Evolutionary conservation across 2,113 vertebrate species (phyloP).

Genomic region (Picathartes gymnocephalus): DNA sequence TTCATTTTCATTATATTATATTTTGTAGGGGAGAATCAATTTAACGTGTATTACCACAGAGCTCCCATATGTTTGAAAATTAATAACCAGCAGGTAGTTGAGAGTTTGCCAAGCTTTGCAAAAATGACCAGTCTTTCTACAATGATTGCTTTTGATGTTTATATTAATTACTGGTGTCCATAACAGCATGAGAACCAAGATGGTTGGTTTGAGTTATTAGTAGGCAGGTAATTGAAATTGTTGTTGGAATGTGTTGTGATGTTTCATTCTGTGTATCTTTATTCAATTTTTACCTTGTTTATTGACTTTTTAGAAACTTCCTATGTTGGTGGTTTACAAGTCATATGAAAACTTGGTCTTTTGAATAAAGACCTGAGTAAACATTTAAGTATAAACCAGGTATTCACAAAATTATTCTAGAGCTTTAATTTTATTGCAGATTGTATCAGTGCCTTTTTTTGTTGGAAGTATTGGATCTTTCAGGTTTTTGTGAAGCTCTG

Average conservation of each 20-base stretch:
- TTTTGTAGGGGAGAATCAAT: constrained; percentile 85
- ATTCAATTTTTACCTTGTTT: not conserved
- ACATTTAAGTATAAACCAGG: not conserved
- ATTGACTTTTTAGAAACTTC: not conserved
- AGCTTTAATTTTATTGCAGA: not conserved
- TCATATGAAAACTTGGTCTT: not conserved
- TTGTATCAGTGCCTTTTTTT: not conserved
- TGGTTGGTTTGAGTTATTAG: constrained; percentile 72
- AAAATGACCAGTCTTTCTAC: constrained; percentile 93
- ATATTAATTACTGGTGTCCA: constrained; percentile 91
- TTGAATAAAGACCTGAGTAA: not conserved
- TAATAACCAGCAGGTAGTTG: constrained; percentile 97
- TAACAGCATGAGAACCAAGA: constrained; percentile 80
- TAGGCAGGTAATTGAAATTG: constrained; percentile 68
- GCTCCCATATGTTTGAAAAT: constrained; percentile 98
- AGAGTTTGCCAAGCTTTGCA: constrained; percentile 92
- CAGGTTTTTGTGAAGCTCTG: not conserved
- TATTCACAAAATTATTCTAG: not conserved
- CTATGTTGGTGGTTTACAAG: not conserved
- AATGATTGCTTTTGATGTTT: constrained; percentile 96
- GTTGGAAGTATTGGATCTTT: not conserved
- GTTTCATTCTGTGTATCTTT: constrained; percentile 26
- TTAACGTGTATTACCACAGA: constrained; percentile 88
- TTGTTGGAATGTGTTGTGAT: constrained; percentile 29
- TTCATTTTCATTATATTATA: constrained; percentile 76